Percentiles rank a stretch among this genome's conserved stretches.
Evolutionary conservation across 1,140 invertebrate species (phyloP).

Genomic region (Macrotrachela quadricornifera): DNA sequence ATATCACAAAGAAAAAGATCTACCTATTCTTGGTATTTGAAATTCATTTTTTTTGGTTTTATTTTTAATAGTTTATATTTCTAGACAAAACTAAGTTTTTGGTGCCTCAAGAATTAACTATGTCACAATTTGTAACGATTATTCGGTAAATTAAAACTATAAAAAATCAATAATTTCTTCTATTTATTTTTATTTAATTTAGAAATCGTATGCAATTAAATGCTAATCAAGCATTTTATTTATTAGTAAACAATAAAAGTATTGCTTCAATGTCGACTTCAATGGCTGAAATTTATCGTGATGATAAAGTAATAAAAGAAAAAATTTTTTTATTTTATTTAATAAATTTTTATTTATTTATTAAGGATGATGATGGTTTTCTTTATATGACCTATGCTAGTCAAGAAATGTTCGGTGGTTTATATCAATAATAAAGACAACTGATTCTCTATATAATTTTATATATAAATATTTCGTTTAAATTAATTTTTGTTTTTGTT

Average conservation of each 20-base stretch:
- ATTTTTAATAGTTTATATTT: too few species aligned
- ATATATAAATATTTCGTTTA: too few species aligned
- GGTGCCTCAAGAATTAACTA: conserved; percentile 41
- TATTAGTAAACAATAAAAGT: conserved; percentile 56
- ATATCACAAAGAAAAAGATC: conserved; percentile 36
- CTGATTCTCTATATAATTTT: too few species aligned
- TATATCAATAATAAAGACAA: too few species aligned
- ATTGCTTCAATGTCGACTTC: conserved; percentile 55
- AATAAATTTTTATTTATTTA: too few species aligned
- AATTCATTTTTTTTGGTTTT: too few species aligned
- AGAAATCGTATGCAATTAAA: conserved; percentile 21
- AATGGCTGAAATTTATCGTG: conserved; percentile 51
- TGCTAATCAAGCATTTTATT: conserved; percentile 45
- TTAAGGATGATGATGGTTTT: conserved; percentile 49
- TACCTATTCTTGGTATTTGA: conserved; percentile 31
- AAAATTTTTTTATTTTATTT: too few species aligned
- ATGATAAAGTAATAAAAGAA: conserved; percentile 31
- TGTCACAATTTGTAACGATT: conserved; percentile 42
- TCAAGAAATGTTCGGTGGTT: conserved; percentile 32
- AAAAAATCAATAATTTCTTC: neutral
- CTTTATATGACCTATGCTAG: conserved; percentile 64
- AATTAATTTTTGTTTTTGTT: too few species aligned
- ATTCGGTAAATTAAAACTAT: conserved; percentile 36
- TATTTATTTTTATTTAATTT: too few species aligned
- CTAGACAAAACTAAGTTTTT: conserved; percentile 42